These are phyloP conservation scores for Drosophila azteca DNA, from an alignment of 1,140 invertebrate species.

Conservation along the genomic window DNA sequence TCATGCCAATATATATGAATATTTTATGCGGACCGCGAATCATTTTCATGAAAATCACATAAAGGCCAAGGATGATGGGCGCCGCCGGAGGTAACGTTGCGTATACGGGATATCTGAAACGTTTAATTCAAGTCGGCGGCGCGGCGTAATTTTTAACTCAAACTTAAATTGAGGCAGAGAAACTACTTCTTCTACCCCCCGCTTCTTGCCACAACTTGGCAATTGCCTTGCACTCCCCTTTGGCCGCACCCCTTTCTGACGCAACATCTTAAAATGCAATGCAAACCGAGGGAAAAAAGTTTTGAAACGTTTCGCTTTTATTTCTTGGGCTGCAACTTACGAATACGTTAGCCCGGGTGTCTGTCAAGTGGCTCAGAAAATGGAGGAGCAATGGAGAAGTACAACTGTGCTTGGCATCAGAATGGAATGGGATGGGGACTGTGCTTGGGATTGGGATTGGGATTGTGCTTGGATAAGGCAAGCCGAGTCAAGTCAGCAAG, in stretches of 20 bases:
- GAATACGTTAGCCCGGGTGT: constrained; percentile 17
- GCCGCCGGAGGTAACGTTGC: constrained; percentile 47
- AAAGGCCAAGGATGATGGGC: constrained; percentile 49
- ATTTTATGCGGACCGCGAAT: constrained; percentile 34
- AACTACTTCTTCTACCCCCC: constrained; percentile 56
- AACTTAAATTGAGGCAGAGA: constrained; percentile 51
- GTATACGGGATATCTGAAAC: constrained; percentile 67
- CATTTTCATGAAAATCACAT: constrained; percentile 72
- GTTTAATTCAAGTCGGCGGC: constrained; percentile 56
- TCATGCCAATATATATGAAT: constrained; percentile 28
- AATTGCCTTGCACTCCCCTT: not conserved
- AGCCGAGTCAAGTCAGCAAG: constrained; percentile 54
- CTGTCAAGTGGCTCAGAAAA: constrained; percentile 11
- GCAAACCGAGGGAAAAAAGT: constrained; percentile 45
- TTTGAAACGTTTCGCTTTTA: constrained; percentile 55
- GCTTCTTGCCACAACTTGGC: not conserved
- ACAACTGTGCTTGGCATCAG: too few relatives aligned
- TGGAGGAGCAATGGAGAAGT: too few relatives aligned
- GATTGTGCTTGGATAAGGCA: not conserved
- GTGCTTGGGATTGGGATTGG: constrained; percentile 6
- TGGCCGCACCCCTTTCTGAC: not conserved
- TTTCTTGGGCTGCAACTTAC: constrained; percentile 12
- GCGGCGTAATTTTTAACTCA: constrained; percentile 66
- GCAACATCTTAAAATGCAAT: constrained; percentile 42
- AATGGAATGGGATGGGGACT: too few relatives aligned